Conservation (phyloP, 2,113 vertebrate genomes). For the Isichthys henryi region DNA sequence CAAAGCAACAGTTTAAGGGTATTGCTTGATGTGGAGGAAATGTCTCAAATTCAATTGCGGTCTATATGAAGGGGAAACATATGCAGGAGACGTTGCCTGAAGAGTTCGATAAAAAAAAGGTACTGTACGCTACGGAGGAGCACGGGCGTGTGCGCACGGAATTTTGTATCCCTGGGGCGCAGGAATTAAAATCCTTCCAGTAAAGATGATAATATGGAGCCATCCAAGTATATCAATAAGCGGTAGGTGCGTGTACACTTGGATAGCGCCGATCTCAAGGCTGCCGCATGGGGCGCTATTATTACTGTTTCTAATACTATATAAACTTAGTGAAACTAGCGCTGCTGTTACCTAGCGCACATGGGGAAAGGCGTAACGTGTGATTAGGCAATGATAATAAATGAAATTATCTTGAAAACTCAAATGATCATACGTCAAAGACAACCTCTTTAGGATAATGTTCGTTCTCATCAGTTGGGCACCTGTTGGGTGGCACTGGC, state of each 20-base stretch:
- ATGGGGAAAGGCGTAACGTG: neutral
- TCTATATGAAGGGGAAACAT: neutral
- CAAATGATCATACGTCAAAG: neutral
- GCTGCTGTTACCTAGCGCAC: neutral
- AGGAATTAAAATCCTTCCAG: neutral
- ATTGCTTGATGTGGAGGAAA: neutral
- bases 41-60: slow-evolving; percentile 9
- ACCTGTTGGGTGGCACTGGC: neutral
- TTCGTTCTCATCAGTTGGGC: neutral
- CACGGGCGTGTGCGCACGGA: neutral
- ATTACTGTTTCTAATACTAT: neutral
- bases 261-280: neutral
- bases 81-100: neutral
- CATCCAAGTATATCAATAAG: neutral
- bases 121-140: neutral
- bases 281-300: neutral
- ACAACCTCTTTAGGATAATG: neutral
- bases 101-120: neutral
- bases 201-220: neutral
- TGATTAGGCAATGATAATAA: neutral
- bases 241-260: neutral
- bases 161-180: neutral
- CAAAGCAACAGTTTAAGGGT: neutral
- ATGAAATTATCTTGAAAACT: neutral
- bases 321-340: neutral